These are phyloP conservation scores for Strigops habroptila DNA, from an alignment of 2,113 vertebrate genomes.

Conservation along the genomic window DNA sequence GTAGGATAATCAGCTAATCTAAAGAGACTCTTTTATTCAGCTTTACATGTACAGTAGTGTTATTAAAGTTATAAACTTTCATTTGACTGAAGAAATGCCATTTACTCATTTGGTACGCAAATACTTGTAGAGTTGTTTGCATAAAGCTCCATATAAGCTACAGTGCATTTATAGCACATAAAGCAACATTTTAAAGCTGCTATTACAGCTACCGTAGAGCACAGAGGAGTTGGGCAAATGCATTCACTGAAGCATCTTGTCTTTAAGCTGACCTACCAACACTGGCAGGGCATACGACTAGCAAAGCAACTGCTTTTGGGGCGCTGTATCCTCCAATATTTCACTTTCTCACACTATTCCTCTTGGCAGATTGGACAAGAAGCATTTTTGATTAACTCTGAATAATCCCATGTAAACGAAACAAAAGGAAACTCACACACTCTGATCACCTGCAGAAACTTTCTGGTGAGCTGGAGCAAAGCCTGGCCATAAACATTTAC, in stretches of 20 bases:
- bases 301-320: neutral
- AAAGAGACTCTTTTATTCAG: neutral
- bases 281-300: neutral
- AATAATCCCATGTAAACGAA: neutral
- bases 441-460: neutral
- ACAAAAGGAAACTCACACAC: neutral
- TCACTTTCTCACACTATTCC: neutral
- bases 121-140: neutral
- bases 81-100: neutral
- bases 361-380: neutral
- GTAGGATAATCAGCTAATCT: neutral
- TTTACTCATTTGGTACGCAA: neutral
- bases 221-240: neutral
- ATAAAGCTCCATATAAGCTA: neutral
- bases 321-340: neutral
- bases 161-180: neutral
- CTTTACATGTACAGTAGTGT: neutral
- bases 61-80: slow-evolving; percentile 3
- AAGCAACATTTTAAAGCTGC: neutral
- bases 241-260: neutral
- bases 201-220: neutral
- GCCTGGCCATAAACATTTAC: neutral
- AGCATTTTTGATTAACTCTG: neutral
- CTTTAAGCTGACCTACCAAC: neutral
- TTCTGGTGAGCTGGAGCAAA: neutral